These are phyloP conservation scores for Bubo scandiacus DNA, from an alignment of 2,113 vertebrate genomes.

Conservation along the genomic window DNA sequence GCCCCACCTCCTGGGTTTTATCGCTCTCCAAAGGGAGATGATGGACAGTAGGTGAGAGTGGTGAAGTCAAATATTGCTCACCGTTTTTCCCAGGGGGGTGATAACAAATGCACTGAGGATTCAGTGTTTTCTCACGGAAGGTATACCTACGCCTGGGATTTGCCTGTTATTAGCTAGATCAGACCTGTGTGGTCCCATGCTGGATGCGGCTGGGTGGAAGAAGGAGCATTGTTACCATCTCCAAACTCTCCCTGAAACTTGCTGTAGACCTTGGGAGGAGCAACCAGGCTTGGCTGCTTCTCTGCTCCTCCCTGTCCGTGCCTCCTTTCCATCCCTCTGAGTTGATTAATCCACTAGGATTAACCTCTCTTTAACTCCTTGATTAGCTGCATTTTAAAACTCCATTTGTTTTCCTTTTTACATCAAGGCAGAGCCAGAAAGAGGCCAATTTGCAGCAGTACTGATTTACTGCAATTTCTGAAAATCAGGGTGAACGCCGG, in stretches of 20 bases:
- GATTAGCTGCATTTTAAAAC: conserved; percentile 79
- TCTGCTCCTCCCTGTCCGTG: neutral
- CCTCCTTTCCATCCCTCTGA: neutral
- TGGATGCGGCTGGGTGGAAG: neutral
- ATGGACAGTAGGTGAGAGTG: neutral
- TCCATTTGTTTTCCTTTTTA: conserved; percentile 72
- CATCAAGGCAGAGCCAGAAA: conserved; percentile 72
- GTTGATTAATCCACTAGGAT: conserved; percentile 75
- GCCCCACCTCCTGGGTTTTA: accelerated
- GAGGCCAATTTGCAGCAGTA: conserved; percentile 66
- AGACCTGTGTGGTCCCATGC: neutral
- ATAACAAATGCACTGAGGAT: accelerated
- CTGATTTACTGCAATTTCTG: conserved; percentile 75
- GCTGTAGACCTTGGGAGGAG: neutral
- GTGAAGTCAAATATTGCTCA: neutral
- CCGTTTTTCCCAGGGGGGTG: neutral
- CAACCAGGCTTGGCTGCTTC: neutral
- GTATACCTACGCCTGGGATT: neutral
- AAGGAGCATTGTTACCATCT: neutral
- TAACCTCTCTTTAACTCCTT: conserved; percentile 78
- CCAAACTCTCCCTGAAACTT: neutral
- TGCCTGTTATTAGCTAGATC: neutral
- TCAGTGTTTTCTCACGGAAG: neutral
- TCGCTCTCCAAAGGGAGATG: neutral
- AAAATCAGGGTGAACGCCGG: conserved; percentile 57